Conservation (phyloP, 2,888 invertebrate species). For the Periphyllus acericola region DNA sequence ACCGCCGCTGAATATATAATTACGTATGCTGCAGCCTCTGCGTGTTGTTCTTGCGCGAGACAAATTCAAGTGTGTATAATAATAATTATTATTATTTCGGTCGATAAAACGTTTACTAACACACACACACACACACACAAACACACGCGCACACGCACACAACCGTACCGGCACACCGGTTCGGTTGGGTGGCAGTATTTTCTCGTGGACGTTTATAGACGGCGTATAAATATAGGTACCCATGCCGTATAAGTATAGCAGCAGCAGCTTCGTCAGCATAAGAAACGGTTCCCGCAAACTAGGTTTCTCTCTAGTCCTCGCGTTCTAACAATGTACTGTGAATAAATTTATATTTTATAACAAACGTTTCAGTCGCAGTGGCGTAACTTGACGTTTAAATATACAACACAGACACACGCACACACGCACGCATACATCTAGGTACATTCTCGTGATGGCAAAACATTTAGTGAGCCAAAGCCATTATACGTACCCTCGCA, state of each 20-base stretch:
- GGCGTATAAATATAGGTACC: neutral
- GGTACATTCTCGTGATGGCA: neutral
- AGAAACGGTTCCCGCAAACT: slow-evolving; percentile 25
- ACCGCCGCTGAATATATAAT: slow-evolving; percentile 30
- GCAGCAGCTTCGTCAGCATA: neutral
- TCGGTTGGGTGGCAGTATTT: slow-evolving; percentile 18
- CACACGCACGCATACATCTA: neutral
- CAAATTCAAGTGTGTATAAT: slow-evolving; percentile 5
- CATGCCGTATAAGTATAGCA: neutral
- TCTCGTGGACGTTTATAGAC: slow-evolving; percentile 26
- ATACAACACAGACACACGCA: neutral
- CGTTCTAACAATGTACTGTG: slow-evolving; percentile 34
- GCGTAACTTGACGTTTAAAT: slow-evolving; percentile 38
- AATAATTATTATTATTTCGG: slow-evolving; percentile 37
- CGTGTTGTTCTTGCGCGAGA: slow-evolving; percentile 43
- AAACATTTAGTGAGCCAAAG: slow-evolving; percentile 5
- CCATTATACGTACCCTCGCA: neutral
- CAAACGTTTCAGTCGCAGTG: slow-evolving; percentile 4
- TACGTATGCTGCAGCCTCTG: neutral
- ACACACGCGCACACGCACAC: neutral
- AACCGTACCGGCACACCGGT: neutral
- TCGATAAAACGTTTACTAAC: slow-evolving; percentile 38
- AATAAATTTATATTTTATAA: slow-evolving; percentile 32
- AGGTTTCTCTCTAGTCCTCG: slow-evolving; percentile 37
- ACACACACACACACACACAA: neutral